Conservation (phyloP, 2,113 vertebrate species). For the Corvus hawaiiensis region DNA sequence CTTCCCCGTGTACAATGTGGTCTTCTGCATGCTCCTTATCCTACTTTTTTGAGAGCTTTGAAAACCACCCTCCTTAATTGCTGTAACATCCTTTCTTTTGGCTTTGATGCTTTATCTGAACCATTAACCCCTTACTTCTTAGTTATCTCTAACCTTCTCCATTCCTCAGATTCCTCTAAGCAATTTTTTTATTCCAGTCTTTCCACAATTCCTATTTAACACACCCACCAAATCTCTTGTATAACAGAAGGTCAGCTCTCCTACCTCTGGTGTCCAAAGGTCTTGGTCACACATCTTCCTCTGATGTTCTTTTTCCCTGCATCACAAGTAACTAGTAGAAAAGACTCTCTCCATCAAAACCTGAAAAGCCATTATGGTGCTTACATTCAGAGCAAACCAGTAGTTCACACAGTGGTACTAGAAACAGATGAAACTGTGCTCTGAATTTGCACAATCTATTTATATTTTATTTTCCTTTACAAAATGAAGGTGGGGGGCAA, state of each 20-base stretch:
- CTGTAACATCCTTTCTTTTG: background rate
- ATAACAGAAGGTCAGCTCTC: background rate
- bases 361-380: background rate
- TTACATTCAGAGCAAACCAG: background rate
- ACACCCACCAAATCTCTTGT: background rate
- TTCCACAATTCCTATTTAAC: background rate
- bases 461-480: background rate
- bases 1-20: background rate
- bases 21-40: background rate
- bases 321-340: background rate
- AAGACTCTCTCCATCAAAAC: background rate
- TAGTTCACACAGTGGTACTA: background rate
- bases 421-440: background rate
- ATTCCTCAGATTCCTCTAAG: background rate
- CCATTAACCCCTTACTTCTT: background rate
- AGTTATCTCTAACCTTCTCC: background rate
- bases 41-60: background rate
- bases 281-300: background rate
- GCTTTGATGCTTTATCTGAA: background rate
- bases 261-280: background rate
- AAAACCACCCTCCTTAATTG: background rate
- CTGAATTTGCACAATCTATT: background rate
- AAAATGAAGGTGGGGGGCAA: accelerated
- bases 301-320: background rate
- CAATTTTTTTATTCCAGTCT: background rate